Percentiles rank a stretch among this genome's conserved stretches.
Conservation (phyloP, 2,888 invertebrate species). For the Megalurothrips usitatus region DNA sequence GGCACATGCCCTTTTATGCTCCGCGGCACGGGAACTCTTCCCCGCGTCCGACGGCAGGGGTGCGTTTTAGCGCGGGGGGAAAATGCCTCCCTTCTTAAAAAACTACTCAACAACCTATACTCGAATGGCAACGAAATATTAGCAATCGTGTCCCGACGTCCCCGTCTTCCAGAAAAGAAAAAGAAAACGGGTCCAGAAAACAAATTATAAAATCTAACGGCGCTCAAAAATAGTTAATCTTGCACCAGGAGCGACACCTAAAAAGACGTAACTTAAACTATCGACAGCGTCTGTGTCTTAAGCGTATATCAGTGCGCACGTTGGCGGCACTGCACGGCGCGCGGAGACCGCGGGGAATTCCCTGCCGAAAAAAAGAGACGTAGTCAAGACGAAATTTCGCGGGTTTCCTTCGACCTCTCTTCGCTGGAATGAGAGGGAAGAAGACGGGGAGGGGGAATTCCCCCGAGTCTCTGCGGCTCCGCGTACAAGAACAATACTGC, state of each 20-base stretch:
- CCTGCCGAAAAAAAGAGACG: not conserved
- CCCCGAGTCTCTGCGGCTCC: not conserved
- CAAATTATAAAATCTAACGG: not conserved
- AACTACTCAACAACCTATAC: not conserved
- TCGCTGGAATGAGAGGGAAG: not conserved
- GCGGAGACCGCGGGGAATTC: not conserved
- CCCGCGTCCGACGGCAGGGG: too few relatives aligned
- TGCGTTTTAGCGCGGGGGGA: too few relatives aligned
- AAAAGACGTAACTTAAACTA: not conserved
- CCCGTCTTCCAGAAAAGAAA: not conserved
- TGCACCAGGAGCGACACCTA: not conserved
- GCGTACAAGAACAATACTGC: not conserved
- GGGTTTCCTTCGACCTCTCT: not conserved
- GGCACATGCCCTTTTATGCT: too few relatives aligned
- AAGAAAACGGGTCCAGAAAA: not conserved
- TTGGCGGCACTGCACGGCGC: not conserved
- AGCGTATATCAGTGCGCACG: not conserved
- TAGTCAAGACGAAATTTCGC: not conserved
- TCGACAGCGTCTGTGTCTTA: not conserved
- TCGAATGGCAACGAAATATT: not conserved
- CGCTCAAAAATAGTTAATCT: not conserved
- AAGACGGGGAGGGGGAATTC: not conserved
- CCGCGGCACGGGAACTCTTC: too few relatives aligned
- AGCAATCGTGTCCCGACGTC: not conserved
- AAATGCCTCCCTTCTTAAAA: not conserved